Conservation (phyloP, 2,888 invertebrate species). For the Eupeodes latifasciatus region DNA sequence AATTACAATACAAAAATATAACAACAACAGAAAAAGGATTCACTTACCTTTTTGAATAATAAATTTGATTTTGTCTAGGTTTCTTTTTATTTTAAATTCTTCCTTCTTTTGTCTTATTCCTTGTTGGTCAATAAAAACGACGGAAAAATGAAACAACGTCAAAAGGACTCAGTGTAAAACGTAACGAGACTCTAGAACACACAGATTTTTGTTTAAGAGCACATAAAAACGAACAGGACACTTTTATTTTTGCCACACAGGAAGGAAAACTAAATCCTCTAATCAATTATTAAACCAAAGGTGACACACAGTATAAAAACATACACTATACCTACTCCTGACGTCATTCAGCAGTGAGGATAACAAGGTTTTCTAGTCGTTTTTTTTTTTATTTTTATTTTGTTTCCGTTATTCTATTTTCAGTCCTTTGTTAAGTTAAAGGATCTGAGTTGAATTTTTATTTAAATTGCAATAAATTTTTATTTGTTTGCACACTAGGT, state of each 20-base stretch:
- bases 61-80: slow-evolving; percentile 42
- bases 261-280: not conserved
- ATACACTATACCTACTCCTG: slow-evolving; percentile 34
- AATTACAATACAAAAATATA: not conserved
- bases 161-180: slow-evolving; percentile 49
- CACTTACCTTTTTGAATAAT: slow-evolving; percentile 53
- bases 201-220: slow-evolving; percentile 18
- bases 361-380: slow-evolving; percentile 36
- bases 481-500: not conserved
- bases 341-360: slow-evolving; percentile 68
- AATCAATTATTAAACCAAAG: slow-evolving; percentile 63
- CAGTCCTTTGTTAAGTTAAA: slow-evolving; percentile 22
- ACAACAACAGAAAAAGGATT: slow-evolving; percentile 28
- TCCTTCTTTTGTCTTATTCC: not conserved
- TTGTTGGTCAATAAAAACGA: slow-evolving; percentile 28
- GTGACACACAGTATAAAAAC: slow-evolving; percentile 25
- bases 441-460: slow-evolving; percentile 4
- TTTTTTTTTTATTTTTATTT: not conserved
- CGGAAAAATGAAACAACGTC: slow-evolving; percentile 15
- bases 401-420: slow-evolving; percentile 5
- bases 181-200: slow-evolving; percentile 18
- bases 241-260: not conserved
- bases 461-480: slow-evolving; percentile 30
- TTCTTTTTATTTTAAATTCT: not conserved
- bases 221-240: slow-evolving; percentile 30